Conservation (phyloP, 2,888 invertebrate species). For the Entomobrya multifasciata region DNA sequence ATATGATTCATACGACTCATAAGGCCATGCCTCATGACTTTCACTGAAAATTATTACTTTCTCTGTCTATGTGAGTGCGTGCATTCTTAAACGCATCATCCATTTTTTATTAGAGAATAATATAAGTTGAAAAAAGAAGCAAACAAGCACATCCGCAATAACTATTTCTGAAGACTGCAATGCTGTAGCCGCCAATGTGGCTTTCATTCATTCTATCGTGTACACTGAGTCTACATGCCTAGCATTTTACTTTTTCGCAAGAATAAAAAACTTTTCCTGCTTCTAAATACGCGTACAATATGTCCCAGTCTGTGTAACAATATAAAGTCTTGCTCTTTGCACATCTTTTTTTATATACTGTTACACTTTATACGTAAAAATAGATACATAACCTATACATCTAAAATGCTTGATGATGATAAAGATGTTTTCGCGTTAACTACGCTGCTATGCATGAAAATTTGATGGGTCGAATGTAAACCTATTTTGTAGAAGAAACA, state of each 20-base stretch:
- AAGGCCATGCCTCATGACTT: no score
- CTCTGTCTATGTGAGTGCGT: neutral
- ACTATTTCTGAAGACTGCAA: neutral
- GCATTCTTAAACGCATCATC: neutral
- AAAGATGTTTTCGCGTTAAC: constrained; percentile 1
- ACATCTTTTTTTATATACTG: no score
- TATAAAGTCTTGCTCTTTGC: no score
- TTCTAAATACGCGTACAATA: no score
- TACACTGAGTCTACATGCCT: neutral
- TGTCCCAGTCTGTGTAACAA: no score
- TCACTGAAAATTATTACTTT: neutral
- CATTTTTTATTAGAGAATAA: neutral
- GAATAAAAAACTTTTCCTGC: constrained; percentile 23
- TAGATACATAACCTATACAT: no score
- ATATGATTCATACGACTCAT: neutral
- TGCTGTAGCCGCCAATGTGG: neutral
- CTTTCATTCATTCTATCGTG: neutral
- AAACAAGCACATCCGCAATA: neutral
- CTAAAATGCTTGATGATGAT: constrained; percentile 8
- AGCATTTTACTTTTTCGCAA: constrained; percentile 24
- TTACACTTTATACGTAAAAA: no score
- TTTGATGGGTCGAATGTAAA: neutral
- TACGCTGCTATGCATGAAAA: constrained; percentile 5
- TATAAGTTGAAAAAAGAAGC: neutral
- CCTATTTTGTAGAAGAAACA: no score